A percentile compares a stretch with the other conserved stretches of the same genome.
phyloP scores from a whole-genome alignment of 2,113 vertebrate genomes.

The Genyomyrus donnyi region DNA sequence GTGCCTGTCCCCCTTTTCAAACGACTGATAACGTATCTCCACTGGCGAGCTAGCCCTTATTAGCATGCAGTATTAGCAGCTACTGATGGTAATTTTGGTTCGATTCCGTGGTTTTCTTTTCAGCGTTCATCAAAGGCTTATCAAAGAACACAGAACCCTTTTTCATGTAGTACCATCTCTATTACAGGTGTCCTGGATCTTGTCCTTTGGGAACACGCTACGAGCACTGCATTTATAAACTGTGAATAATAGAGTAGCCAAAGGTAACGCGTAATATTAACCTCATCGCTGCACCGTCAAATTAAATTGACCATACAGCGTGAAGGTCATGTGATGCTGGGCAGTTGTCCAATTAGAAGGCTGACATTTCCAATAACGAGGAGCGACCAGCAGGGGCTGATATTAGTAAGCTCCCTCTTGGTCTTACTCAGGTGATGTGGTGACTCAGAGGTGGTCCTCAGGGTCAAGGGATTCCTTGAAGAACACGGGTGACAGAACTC shows the following conservation, averaged over 20 bases:
- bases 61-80: not conserved
- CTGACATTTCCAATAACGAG: not conserved
- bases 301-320: conserved; percentile 5
- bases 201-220: not conserved
- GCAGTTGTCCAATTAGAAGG: conserved; percentile 4
- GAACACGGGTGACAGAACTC: not conserved
- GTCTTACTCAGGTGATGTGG: not conserved
- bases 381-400: not conserved
- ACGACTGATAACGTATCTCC: not conserved
- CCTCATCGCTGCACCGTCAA: not conserved
- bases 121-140: not conserved
- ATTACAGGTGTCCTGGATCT: conserved; percentile 3
- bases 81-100: not conserved
- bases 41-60: not conserved
- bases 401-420: not conserved
- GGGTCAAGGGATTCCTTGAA: not conserved
- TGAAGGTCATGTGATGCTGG: not conserved
- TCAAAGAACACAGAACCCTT: not conserved
- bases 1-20: not conserved
- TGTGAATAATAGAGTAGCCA: not conserved
- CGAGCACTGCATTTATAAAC: not conserved
- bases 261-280: conserved; percentile 2
- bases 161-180: not conserved
- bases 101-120: not conserved
- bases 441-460: not conserved